Evolutionary conservation across 2,113 vertebrate species (phyloP).

Genomic region (Catagonus wagneri): DNA sequence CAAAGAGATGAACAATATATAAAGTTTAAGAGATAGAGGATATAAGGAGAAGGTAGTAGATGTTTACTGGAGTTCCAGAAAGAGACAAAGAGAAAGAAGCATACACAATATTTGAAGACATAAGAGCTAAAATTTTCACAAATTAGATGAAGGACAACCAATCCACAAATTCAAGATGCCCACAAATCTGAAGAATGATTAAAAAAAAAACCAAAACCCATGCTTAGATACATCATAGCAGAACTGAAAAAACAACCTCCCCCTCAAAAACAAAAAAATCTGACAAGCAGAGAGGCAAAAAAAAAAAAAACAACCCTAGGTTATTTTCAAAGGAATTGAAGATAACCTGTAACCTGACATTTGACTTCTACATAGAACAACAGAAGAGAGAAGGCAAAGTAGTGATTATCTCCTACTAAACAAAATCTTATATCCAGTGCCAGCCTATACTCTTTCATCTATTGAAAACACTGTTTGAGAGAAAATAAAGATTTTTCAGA

Average conservation of each 20-base stretch:
- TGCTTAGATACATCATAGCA: background rate
- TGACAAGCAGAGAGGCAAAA: background rate
- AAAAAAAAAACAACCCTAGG: background rate
- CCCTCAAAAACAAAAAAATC: background rate
- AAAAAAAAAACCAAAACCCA: background rate
- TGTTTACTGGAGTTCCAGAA: background rate
- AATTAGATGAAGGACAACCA: background rate
- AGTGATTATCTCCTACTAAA: constrained; percentile 9
- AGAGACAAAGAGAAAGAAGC: background rate
- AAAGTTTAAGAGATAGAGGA: background rate
- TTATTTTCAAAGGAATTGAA: background rate
- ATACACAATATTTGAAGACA: background rate
- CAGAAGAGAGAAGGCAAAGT: background rate
- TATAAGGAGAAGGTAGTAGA: background rate
- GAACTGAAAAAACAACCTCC: background rate
- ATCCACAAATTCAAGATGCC: constrained; percentile 21
- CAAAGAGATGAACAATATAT: background rate
- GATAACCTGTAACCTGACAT: too few species aligned
- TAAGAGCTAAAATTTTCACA: constrained; percentile 17
- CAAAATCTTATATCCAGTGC: background rate
- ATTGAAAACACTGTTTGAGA: background rate
- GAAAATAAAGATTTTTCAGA: constrained; percentile 23
- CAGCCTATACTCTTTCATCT: background rate
- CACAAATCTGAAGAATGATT: background rate
- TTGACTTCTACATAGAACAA: background rate